Evolutionary conservation across 2,797 vertebrate genomes (phyloP).

Genomic region (Epinephelus awoara): DNA sequence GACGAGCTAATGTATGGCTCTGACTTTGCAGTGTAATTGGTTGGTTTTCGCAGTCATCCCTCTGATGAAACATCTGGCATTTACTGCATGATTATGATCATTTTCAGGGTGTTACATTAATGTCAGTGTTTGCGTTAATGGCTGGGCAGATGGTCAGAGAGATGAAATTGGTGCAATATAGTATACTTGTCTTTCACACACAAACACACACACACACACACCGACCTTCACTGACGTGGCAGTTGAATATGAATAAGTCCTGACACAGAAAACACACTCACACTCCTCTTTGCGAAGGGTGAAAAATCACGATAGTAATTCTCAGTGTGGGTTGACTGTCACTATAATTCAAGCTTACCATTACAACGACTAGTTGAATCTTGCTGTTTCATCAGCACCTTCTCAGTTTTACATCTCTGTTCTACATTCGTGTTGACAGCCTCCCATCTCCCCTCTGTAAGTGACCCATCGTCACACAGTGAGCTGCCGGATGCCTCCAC

Average conservation of each 20-base stretch:
- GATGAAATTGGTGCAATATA: conserved; percentile 2
- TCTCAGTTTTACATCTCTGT: conserved; percentile 1
- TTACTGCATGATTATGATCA: conserved; percentile 19
- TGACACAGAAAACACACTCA: too few species aligned
- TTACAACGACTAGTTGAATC: neutral
- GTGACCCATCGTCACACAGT: conserved; percentile 7
- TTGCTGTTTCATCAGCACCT: neutral
- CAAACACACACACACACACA: too few species aligned
- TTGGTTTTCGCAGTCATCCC: neutral
- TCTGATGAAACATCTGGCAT: conserved; percentile 34
- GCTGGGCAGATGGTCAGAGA: conserved; percentile 28
- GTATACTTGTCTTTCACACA: neutral
- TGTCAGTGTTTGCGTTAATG: conserved; percentile 18
- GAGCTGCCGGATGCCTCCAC: conserved; percentile 20
- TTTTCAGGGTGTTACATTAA: conserved; percentile 17
- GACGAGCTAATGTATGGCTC: conserved; percentile 4
- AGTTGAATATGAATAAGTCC: neutral
- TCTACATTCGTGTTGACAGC: conserved; percentile 2
- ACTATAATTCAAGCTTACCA: neutral
- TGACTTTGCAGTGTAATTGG: neutral
- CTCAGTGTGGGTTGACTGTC: neutral
- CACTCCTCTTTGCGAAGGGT: too few species aligned
- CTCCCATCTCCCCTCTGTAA: conserved; percentile 1
- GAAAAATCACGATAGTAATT: neutral
- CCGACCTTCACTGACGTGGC: neutral